These are phyloP conservation scores for Panzeria rudis DNA, from an alignment of 2,888 invertebrate species.

Conservation along the genomic window DNA sequence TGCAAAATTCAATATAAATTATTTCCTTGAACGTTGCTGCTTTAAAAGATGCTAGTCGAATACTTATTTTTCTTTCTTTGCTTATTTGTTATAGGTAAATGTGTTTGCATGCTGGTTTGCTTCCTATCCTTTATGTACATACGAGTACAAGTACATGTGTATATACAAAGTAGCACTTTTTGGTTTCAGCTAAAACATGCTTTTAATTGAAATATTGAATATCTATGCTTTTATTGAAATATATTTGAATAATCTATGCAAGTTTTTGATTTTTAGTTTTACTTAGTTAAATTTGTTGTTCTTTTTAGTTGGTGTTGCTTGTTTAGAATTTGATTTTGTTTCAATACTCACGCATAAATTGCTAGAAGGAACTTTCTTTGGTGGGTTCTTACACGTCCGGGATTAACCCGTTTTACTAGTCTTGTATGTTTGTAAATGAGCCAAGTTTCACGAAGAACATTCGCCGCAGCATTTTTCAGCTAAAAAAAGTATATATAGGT, in stretches of 20 bases:
- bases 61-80: constrained; percentile 2
- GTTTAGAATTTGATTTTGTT: constrained; percentile 60
- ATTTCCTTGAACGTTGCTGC: neutral
- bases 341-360: constrained; percentile 95
- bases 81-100: neutral
- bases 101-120: neutral
- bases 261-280: constrained; percentile 26
- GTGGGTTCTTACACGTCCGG: constrained; percentile 97
- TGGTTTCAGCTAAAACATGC: constrained; percentile 14
- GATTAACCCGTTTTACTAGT: constrained; percentile 98
- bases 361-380: constrained; percentile 99
- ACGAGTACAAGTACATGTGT: neutral
- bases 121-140: neutral
- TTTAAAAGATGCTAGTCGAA: constrained; percentile 18
- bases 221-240: constrained; percentile 24
- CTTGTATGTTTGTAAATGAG: constrained; percentile 99
- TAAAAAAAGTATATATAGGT: constrained; percentile 84
- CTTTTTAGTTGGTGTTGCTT: constrained; percentile 44
- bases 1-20: too few species aligned
- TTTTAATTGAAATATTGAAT: constrained; percentile 38
- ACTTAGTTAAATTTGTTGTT: constrained; percentile 23
- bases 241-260: neutral
- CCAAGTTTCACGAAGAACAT: constrained; percentile 99
- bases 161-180: neutral
- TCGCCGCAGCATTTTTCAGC: constrained; percentile 99